A percentile compares a stretch with the other conserved stretches of the same genome.
Evolutionary conservation across 2,888 invertebrate genomes (phyloP).

Genomic region (Nephrotoma appendiculata): DNA sequence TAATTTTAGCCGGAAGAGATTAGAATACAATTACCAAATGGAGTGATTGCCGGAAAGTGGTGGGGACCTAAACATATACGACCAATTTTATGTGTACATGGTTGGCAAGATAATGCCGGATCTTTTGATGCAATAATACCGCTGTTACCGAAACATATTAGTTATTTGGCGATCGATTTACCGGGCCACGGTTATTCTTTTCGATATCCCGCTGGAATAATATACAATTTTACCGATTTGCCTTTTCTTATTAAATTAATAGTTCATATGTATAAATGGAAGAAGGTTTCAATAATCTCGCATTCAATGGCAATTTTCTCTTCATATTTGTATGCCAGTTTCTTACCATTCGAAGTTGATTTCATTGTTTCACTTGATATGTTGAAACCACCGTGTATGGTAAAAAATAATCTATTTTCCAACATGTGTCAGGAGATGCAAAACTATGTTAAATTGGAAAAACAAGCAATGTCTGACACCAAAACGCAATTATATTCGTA

Average conservation of each 20-base stretch:
- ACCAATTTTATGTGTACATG: conserved; percentile 57
- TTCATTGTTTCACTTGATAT: conserved; percentile 29
- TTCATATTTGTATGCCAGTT: conserved; percentile 43
- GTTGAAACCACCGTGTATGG: conserved; percentile 23
- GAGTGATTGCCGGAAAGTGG: conserved; percentile 52
- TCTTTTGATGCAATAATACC: conserved; percentile 55
- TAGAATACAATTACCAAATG: conserved; percentile 53
- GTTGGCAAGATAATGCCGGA: conserved; percentile 71
- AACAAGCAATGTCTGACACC: conserved; percentile 25
- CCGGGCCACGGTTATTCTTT: conserved; percentile 61
- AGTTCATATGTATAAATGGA: conserved; percentile 51
- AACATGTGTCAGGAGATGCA: conserved; percentile 16
- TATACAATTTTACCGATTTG: conserved; percentile 29
- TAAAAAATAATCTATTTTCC: conserved; percentile 16
- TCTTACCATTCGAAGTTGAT: conserved; percentile 35
- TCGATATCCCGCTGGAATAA: conserved; percentile 45
- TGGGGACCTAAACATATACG: conserved; percentile 47
- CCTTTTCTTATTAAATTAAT: conserved; percentile 39
- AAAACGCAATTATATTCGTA: conserved; percentile 48
- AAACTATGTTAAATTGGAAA: conserved; percentile 35
- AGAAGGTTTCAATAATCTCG: conserved; percentile 48
- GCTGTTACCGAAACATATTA: conserved; percentile 35
- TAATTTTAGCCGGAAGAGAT: conserved; percentile 33
- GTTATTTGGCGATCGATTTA: conserved; percentile 48
- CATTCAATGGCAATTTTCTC: conserved; percentile 56